Conservation (phyloP, 2,797 vertebrate genomes). For the Phataginus tricuspis region DNA sequence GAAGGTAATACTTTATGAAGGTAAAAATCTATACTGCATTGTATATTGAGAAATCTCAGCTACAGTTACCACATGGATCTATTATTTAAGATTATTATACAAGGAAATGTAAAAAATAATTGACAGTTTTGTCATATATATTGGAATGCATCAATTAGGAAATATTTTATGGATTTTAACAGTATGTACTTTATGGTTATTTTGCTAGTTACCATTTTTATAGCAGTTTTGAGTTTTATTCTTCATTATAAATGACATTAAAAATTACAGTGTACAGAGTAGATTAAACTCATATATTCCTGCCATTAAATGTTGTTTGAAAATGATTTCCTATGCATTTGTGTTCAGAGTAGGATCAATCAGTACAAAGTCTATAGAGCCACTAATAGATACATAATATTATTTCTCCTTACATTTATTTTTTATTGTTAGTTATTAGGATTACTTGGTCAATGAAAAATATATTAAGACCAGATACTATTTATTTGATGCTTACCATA, state of each 20-base stretch:
- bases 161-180: constrained; percentile 11
- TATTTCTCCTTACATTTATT: not conserved
- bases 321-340: not conserved
- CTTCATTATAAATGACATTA: not conserved
- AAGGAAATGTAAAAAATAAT: not conserved
- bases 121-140: not conserved
- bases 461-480: not conserved
- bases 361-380: not conserved
- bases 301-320: not conserved
- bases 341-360: not conserved
- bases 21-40: not conserved
- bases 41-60: not conserved
- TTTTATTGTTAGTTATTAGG: not conserved
- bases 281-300: not conserved
- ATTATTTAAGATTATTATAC: not conserved
- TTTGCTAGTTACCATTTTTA: not conserved
- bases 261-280: not conserved
- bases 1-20: not conserved
- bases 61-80: not conserved
- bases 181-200: not conserved
- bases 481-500: not conserved
- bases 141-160: not conserved
- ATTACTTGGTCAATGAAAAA: not conserved
- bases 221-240: not conserved
- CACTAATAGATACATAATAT: not conserved